Base-by-base conservation (phyloP, 2,797 vertebrate species). In the Tinamus major region DNA sequence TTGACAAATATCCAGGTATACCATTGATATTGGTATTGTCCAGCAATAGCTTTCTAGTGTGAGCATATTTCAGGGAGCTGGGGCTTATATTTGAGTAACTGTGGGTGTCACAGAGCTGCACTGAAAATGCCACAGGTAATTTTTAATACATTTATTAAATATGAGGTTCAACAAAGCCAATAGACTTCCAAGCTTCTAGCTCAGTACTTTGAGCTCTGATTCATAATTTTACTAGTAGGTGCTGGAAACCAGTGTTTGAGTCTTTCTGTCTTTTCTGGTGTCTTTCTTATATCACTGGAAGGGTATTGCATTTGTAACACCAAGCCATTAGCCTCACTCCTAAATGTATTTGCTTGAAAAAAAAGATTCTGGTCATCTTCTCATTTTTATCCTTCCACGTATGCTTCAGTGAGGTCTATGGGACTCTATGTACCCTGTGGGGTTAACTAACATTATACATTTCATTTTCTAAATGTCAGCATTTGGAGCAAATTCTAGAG, bases 31-130 rank as follows among this genome's bases (percentile, higher is more conserved):
- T 70, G 79, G 83, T 44, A 67, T 51, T 67, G 90, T 82, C 83
- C 92, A 95, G 88, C 61, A 95, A 90, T 35, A 79, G 13, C 61
- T 75, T 59, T 48, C 72, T 67, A 16, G 13, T 61, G 37, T 18
- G 67, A 79, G 12, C 41, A 10, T 81, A 76, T 91, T 94, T 76
- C 70, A 93, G 64, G 51, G 72, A 89, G 72, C n/a, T 44, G 76
- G 69, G 63, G 27, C n/a, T 42, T 33, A 10, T 58, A 51, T 11
- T 76, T 48, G 42, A 44, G n/a, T 86, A 91, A 53, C 67, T 74
- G 18, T 90, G 85, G 71, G 58, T 87, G 49, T 74, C 49, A 55
- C 39, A 19, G 16, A 58, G 5, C 80, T 85, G 59, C 31, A 19
- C 61, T 88, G 67, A 64, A 58, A 69, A 72, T 51, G 62, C 74